Conservation (phyloP, 2,888 invertebrate genomes). For the Drosophila anomalipes region DNA sequence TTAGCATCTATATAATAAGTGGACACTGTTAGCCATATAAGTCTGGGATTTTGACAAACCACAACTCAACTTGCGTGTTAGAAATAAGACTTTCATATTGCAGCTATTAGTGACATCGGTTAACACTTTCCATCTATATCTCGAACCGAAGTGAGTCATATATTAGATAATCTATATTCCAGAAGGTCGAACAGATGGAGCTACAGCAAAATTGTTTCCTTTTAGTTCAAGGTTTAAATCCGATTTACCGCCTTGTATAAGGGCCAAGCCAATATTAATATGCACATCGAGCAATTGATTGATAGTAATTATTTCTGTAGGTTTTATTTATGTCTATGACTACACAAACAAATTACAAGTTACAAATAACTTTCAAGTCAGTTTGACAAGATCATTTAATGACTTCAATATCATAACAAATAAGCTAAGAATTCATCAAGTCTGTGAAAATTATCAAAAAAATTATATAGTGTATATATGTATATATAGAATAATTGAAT, state of each 20-base stretch:
- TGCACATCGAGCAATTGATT: not conserved
- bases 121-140: not conserved
- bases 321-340: not conserved
- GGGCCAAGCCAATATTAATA: not conserved
- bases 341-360: not conserved
- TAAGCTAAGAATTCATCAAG: not conserved
- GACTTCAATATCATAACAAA: rapidly evolving
- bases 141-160: not conserved
- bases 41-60: not conserved
- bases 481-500: not conserved
- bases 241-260: too few relatives aligned
- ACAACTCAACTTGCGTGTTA: not conserved
- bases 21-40: not conserved
- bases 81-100: not conserved
- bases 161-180: not conserved
- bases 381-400: not conserved
- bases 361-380: not conserved
- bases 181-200: not conserved
- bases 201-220: not conserved
- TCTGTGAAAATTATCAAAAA: too few relatives aligned
- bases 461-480: too few relatives aligned
- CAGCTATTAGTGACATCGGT: too few relatives aligned
- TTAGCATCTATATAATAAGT: not conserved
- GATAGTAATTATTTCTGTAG: not conserved
- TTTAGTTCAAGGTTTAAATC: not conserved